Base-by-base conservation (phyloP, 2,113 vertebrate genomes). In the Chlorodrepanis virens region DNA sequence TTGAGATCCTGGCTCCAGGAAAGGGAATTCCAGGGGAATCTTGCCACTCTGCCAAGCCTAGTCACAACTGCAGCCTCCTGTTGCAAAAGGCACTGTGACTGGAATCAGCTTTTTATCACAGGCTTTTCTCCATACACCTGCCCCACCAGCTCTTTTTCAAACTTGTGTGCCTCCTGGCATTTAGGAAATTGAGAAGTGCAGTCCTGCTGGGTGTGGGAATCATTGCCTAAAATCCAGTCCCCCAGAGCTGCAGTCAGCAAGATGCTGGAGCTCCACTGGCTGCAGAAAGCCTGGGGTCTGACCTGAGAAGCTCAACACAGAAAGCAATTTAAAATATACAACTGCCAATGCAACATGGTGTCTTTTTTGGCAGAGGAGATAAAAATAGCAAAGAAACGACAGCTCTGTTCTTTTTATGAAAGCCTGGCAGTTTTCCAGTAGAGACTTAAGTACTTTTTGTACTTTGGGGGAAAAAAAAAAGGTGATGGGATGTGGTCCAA, bases 401-500 rank as follows among this genome's bases (percentile, higher is more conserved):
- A 94, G 96, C 95, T 93, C 95, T 92, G 92, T 97, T 96, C 95
- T 91, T 97, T 97, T 97, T 96, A 97, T 97, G 97, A 97, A 97
- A 96, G 81, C 45, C 63, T 98, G 98, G 98, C 97, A 89, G 64
- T 89, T 90, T 97, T 98, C 98, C 98, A 98, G 93, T 44, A 91
- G 61, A 97, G 96, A 97, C 95, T 98, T 97, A 97, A 97, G 97
- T 96, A 97, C 97, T 97, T 98, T 98, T 97, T 98, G 96, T 97
- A 97, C 97, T 98, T 97, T 88, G 83, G 95, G 95, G 94, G 85
- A 69, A 96, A 91, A 94, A 47, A 29, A 75, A 45, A 45, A 21
- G 59, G 45, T 84, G 96, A 98, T 98, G 98, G 98, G 98, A 98
- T 88, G 79, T 93, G 72, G 74, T 98, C 98, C 98, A 99, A 98